Conservation (phyloP, 92 coral and sea anemone genomes). For the Bergia sp. region DNA sequence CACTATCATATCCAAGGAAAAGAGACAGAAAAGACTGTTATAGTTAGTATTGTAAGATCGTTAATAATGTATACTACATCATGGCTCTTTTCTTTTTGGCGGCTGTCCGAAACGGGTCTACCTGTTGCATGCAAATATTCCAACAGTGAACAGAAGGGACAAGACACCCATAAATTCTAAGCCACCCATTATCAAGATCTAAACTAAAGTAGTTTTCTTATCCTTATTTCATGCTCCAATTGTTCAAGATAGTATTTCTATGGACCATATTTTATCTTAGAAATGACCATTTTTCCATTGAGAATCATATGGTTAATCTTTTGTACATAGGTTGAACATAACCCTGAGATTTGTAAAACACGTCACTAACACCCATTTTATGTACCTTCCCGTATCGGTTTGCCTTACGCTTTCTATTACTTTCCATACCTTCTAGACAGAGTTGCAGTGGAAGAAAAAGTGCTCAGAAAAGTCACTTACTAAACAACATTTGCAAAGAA, state of each 20-base stretch:
- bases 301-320: background rate
- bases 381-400: background rate
- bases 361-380: too few species aligned
- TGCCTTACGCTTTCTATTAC: background rate
- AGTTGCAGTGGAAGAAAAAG: background rate
- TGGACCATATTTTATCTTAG: background rate
- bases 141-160: background rate
- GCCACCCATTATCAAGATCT: background rate
- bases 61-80: background rate
- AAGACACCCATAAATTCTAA: background rate
- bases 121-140: background rate
- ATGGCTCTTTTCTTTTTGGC: background rate
- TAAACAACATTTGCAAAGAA: slow-evolving; percentile 1
- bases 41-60: too few species aligned
- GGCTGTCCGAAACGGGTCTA: background rate
- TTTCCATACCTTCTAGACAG: background rate
- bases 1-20: too few species aligned
- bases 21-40: too few species aligned
- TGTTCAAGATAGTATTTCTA: background rate
- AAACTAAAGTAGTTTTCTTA: background rate
- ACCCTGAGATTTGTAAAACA: background rate
- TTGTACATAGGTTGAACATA: background rate
- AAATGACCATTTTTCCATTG: background rate
- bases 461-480: background rate
- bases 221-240: background rate